A percentile compares a stretch with the other conserved stretches of the same genome.
Conservation (phyloP, 2,888 invertebrate species). For the Euzophera pinguis region DNA sequence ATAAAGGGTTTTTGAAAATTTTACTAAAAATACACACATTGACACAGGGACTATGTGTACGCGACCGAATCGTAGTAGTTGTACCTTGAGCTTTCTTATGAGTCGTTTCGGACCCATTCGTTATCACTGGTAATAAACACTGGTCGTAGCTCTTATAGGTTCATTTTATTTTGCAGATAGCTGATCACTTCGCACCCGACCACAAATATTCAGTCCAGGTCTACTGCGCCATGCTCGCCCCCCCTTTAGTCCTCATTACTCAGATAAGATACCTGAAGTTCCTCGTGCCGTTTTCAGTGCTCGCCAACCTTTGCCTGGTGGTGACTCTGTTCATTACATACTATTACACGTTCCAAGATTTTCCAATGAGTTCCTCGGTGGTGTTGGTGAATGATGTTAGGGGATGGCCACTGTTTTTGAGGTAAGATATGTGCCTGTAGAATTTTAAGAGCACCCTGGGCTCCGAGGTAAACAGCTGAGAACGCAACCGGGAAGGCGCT, state of each 20-base stretch:
- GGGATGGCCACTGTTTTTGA: conserved; percentile 91
- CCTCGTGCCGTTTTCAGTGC: conserved; percentile 79
- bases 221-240: conserved; percentile 83
- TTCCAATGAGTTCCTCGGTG: conserved; percentile 47
- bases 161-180: conserved; percentile 70
- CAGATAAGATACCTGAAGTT: conserved; percentile 87
- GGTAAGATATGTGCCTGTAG: conserved; percentile 39
- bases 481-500: too few relatives aligned
- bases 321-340: conserved; percentile 88
- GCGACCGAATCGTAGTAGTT: too few relatives aligned
- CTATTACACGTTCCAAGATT: conserved; percentile 85
- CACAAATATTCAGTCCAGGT: conserved; percentile 74
- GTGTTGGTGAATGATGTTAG: conserved; percentile 60
- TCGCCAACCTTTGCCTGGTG: conserved; percentile 83
- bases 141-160: too few relatives aligned
- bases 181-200: conserved; percentile 53
- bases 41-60: too few relatives aligned
- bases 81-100: too few relatives aligned
- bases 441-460: too few relatives aligned
- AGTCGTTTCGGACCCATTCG: too few relatives aligned
- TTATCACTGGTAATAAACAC: too few relatives aligned
- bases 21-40: too few relatives aligned
- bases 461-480: too few relatives aligned
- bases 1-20: too few relatives aligned
- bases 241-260: conserved; percentile 85